A percentile compares a stretch with the other conserved stretches of the same genome.
These are phyloP conservation scores for Campaea margaritaria DNA, from an alignment of 2,888 invertebrate species.

Conservation along the genomic window DNA sequence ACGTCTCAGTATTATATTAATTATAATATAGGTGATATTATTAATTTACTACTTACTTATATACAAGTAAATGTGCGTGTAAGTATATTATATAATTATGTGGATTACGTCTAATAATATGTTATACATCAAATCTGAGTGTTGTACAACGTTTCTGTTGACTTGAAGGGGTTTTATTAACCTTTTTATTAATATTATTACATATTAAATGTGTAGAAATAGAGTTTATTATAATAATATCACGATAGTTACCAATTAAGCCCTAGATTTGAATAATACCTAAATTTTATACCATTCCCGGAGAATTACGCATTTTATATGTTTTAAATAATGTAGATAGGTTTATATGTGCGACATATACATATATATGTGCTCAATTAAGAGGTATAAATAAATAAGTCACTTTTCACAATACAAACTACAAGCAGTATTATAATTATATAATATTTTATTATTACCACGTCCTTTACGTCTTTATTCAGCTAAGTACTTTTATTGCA, in stretches of 20 bases:
- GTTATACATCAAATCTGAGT: constrained; percentile 64
- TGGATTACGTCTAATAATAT: constrained; percentile 45
- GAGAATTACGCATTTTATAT: constrained; percentile 67
- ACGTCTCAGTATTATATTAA: constrained; percentile 60
- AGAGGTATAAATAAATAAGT: background rate
- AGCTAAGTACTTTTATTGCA: too few relatives aligned
- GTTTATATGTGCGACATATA: background rate
- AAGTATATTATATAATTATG: constrained; percentile 61
- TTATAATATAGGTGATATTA: constrained; percentile 52
- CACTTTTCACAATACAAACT: background rate
- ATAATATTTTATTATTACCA: too few relatives aligned
- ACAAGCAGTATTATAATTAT: too few relatives aligned
- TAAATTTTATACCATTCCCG: constrained; percentile 63
- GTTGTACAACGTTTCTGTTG: constrained; percentile 79
- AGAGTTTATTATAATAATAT: constrained; percentile 59
- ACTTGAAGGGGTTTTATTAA: constrained; percentile 75
- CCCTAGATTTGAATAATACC: constrained; percentile 59
- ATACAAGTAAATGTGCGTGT: constrained; percentile 62
- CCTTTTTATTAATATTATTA: constrained; percentile 48
- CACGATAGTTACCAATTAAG: constrained; percentile 55
- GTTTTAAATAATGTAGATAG: background rate
- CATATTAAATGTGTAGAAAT: constrained; percentile 69
- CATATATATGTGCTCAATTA: background rate
- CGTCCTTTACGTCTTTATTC: too few relatives aligned
- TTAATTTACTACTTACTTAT: constrained; percentile 59